Percentiles rank a stretch among this genome's conserved stretches.
phyloP scores from a whole-genome alignment of 2,888 invertebrate species.

The Lutraria lutraria region DNA sequence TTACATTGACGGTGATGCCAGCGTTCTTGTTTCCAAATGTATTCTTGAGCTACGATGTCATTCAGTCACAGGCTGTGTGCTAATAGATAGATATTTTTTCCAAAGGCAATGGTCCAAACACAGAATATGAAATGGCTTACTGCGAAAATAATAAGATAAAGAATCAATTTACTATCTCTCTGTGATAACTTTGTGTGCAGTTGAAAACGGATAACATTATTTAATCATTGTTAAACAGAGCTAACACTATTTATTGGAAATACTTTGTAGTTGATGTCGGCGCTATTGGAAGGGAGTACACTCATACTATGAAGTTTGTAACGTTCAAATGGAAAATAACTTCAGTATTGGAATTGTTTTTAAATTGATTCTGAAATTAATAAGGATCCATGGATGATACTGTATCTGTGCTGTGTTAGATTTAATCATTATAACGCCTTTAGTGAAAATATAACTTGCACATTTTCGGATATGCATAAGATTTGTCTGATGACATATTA shows the following conservation, averaged over 20 bases:
- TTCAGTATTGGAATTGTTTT: background rate
- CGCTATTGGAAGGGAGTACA: background rate
- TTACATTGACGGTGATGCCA: background rate
- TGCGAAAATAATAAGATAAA: background rate
- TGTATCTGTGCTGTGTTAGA: background rate
- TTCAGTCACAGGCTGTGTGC: background rate
- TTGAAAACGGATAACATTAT: constrained; percentile 9
- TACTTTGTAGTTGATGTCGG: background rate
- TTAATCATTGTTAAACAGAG: constrained; percentile 16
- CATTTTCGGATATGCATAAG: background rate
- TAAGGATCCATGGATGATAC: background rate
- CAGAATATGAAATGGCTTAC: background rate
- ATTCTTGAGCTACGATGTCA: background rate
- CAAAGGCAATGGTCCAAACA: background rate
- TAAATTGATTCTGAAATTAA: background rate
- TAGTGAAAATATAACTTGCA: background rate
- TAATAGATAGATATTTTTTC: background rate
- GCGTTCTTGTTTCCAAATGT: background rate
- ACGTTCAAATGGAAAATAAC: background rate
- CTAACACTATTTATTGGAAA: constrained; percentile 6
- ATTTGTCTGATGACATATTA: background rate
- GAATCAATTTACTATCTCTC: constrained; percentile 14
- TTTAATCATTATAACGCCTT: background rate
- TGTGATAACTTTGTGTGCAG: constrained; percentile 6
- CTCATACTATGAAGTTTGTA: background rate